phyloP scores from a whole-genome alignment of 2,888 invertebrate species.

The Parapristionchus giblindavisi region DNA sequence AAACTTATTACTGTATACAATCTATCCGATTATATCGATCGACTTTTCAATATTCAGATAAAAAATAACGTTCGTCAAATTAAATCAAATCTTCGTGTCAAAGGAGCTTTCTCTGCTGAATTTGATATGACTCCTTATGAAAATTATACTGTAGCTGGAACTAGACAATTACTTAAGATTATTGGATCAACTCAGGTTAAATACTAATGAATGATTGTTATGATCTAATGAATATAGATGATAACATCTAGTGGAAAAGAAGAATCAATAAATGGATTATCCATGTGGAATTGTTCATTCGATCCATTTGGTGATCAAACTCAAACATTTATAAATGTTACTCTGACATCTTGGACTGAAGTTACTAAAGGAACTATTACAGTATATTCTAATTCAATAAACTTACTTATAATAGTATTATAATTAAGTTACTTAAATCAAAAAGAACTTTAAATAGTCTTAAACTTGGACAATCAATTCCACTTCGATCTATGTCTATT shows the following conservation, averaged over 20 bases:
- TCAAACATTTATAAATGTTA: constrained; percentile 27
- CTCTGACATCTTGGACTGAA: constrained; percentile 35
- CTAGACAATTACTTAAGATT: constrained; percentile 15
- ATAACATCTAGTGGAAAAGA: neutral
- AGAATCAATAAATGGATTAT: neutral
- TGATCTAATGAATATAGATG: too few species aligned
- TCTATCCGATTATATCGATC: neutral
- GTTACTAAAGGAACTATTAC: constrained; percentile 7
- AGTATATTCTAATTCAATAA: neutral
- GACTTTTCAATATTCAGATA: constrained; percentile 9
- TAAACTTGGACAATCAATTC: neutral
- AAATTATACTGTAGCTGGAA: constrained; percentile 2
- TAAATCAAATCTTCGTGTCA: neutral
- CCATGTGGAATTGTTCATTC: constrained; percentile 38
- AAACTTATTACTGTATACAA: constrained; percentile 2
- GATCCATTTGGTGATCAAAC: constrained; percentile 9
- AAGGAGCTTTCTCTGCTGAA: constrained; percentile 4
- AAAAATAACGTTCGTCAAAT: constrained; percentile 9
- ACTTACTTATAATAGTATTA: neutral
- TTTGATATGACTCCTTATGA: constrained; percentile 16
- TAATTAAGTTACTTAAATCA: neutral
- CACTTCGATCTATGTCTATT: neutral
- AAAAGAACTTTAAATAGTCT: neutral
- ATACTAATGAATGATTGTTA: neutral
- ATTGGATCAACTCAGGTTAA: constrained; percentile 17